A percentile compares a stretch with the other conserved stretches of the same genome.
These are phyloP conservation scores for Protonemura montana DNA, from an alignment of 2,888 invertebrate genomes.

Conservation along the genomic window DNA sequence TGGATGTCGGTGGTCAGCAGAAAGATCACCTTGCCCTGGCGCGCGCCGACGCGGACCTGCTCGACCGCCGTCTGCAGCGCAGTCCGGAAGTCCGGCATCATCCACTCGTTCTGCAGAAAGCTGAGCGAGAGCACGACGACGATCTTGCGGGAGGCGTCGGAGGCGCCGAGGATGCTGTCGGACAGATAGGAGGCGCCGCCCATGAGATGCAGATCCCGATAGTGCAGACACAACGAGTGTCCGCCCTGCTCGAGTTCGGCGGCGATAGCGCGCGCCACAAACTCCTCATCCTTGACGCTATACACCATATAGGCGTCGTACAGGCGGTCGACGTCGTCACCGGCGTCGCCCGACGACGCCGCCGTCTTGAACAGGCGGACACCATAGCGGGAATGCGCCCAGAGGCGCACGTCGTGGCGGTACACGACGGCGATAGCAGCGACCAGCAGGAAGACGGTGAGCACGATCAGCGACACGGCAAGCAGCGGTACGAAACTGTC, in stretches of 20 bases:
- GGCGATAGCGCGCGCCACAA: conserved; percentile 73
- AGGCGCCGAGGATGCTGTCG: conserved; percentile 66
- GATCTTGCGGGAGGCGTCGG: conserved; percentile 77
- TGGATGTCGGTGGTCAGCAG: conserved; percentile 70
- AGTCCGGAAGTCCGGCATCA: conserved; percentile 79
- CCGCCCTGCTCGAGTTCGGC: conserved; percentile 75
- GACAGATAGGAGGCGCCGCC: conserved; percentile 57
- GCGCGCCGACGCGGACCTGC: conserved; percentile 61
- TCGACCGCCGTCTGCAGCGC: conserved; percentile 79
- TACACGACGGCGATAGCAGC: conserved; percentile 76
- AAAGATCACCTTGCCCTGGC: conserved; percentile 68
- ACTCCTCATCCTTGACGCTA: conserved; percentile 79
- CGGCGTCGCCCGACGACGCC: conserved; percentile 49
- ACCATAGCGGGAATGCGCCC: conserved; percentile 82
- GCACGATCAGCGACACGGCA: conserved; percentile 73
- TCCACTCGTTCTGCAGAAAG: conserved; percentile 86
- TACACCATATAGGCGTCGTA: conserved; percentile 89
- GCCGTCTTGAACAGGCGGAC: conserved; percentile 67
- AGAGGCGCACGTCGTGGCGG: conserved; percentile 78
- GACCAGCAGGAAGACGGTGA: conserved; percentile 73
- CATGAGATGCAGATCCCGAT: conserved; percentile 58
- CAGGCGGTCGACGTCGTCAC: conserved; percentile 65
- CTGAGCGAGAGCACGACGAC: conserved; percentile 81
- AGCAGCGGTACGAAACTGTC: conserved; percentile 79
- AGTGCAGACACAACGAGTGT: conserved; percentile 67